Evolutionary conservation across 2,888 invertebrate genomes (phyloP).

Genomic region (Phengaris alcon): DNA sequence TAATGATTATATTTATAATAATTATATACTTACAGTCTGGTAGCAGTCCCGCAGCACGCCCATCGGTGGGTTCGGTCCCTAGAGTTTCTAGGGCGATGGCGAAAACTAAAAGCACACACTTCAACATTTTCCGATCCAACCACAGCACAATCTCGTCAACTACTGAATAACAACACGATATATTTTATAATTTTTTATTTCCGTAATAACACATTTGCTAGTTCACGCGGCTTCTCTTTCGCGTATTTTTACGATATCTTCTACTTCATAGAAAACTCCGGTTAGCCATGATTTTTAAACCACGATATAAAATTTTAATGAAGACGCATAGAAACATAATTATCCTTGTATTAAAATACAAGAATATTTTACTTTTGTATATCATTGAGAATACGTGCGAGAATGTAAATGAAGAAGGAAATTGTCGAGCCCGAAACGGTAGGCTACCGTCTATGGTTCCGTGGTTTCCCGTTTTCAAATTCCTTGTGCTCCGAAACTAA

Average conservation of each 20-base stretch:
- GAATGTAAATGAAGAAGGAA: neutral
- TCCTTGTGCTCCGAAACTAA: too few species aligned
- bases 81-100: constrained; percentile 44
- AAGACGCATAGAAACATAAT: neutral
- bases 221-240: neutral
- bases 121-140: neutral
- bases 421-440: neutral
- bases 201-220: neutral
- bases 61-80: constrained; percentile 55
- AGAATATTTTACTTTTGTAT: neutral
- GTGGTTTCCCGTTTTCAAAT: neutral
- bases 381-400: neutral
- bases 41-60: constrained; percentile 57
- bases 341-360: neutral
- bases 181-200: neutral
- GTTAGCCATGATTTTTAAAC: too few species aligned
- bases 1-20: neutral
- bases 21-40: constrained; percentile 55
- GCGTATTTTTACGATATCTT: neutral
- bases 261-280: neutral
- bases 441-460: neutral
- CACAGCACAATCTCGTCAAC: neutral
- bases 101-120: constrained; percentile 39
- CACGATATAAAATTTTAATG: neutral
- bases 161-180: neutral